Evolutionary conservation across 2,113 vertebrate genomes (phyloP).

Genomic region (Scatophagus argus): DNA sequence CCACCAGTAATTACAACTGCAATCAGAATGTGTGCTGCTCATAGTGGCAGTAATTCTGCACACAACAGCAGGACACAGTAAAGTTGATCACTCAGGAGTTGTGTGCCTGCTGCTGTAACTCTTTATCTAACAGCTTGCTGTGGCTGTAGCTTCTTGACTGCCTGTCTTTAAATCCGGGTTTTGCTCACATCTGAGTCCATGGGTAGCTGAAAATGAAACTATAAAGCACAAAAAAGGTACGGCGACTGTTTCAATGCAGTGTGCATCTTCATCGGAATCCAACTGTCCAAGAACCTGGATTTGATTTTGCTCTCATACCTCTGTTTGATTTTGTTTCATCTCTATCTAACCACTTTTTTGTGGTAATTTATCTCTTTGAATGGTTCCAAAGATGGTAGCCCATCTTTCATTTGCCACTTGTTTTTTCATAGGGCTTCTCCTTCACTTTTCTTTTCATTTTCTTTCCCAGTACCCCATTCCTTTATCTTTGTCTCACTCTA

Average conservation of each 20-base stretch:
- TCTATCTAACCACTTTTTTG: conserved; percentile 54
- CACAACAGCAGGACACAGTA: background rate
- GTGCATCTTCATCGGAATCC: conserved; percentile 10
- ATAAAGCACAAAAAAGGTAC: no score
- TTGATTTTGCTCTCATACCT: conserved; percentile 51
- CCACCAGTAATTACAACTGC: background rate
- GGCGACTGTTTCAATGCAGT: background rate
- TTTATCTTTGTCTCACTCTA: conserved; percentile 14
- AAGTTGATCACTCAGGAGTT: background rate
- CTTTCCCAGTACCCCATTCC: conserved; percentile 21
- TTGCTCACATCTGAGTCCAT: background rate
- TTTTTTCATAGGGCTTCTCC: conserved; percentile 58
- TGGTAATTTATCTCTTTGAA: conserved; percentile 55
- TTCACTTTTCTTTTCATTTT: conserved; percentile 65
- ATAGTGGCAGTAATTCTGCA: background rate
- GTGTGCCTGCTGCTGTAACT: background rate
- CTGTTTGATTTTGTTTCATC: conserved; percentile 47
- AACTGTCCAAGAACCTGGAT: conserved; percentile 16
- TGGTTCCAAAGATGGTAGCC: conserved; percentile 24
- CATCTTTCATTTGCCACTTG: conserved; percentile 62
- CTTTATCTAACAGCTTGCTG: background rate
- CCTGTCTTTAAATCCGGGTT: background rate
- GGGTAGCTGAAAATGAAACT: background rate
- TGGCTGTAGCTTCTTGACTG: background rate
- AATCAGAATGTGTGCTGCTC: no score